Evolutionary conservation across 2,888 invertebrate species (phyloP).

Genomic region (Acrocyrtus sp.): DNA sequence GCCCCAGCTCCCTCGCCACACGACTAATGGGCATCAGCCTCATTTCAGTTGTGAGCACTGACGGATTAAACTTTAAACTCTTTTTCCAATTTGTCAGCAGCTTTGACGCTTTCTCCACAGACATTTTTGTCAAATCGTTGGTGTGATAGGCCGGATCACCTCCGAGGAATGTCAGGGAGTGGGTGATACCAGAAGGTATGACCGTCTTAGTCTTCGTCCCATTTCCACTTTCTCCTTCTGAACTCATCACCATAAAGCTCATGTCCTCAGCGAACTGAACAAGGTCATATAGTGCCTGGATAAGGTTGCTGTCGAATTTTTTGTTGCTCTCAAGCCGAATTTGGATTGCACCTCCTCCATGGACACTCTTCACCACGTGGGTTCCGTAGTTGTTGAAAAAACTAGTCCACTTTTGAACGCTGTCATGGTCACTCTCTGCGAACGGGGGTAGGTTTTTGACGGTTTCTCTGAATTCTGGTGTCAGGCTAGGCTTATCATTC

Average conservation of each 20-base stretch:
- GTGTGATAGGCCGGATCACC: constrained; percentile 39
- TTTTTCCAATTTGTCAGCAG: constrained; percentile 50
- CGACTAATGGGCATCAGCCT: constrained; percentile 41
- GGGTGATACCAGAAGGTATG: background rate
- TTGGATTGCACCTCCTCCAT: constrained; percentile 46
- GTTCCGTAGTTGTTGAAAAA: constrained; percentile 51
- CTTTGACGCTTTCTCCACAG: constrained; percentile 14
- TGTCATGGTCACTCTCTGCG: constrained; percentile 25
- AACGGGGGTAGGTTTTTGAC: constrained; percentile 3
- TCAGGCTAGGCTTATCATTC: constrained; percentile 45
- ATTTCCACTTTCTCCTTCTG: background rate
- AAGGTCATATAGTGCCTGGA: constrained; percentile 17
- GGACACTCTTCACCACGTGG: constrained; percentile 39
- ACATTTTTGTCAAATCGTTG: constrained; percentile 29
- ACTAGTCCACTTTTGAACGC: constrained; percentile 19
- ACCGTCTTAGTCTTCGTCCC: background rate
- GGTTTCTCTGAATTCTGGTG: constrained; percentile 5
- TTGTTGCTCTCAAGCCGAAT: constrained; percentile 20
- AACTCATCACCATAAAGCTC: background rate
- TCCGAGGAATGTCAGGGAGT: constrained; percentile 29
- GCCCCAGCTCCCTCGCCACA: constrained; percentile 37
- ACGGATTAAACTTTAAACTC: constrained; percentile 31
- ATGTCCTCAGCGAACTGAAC: constrained; percentile 39
- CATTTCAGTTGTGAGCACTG: constrained; percentile 33
- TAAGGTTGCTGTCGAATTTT: background rate